Evolutionary conservation across 2,888 invertebrate genomes (phyloP), one percentile per base, ranked within the genome.

Genomic region (Stenodema calcarata): DNA sequence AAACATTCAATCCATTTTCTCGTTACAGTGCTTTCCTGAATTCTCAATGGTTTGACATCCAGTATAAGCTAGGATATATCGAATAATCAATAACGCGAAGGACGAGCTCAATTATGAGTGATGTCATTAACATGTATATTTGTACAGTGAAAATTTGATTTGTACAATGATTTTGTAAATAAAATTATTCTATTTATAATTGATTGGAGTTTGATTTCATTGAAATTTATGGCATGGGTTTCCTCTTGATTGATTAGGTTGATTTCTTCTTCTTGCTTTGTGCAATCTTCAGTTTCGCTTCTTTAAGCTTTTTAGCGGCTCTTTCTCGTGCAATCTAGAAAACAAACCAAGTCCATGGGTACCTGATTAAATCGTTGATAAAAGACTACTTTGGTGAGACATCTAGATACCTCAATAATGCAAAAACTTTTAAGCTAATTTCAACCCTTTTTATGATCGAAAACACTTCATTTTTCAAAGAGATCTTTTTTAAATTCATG

Each of bases 221-320:
- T 16, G 18, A 23, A 62, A 62, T 62, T 27, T 12, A 18, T 27
- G 62, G n/a, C 50, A 1, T 50, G 0, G 50, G 1, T 18, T 28
- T 30, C 6, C 7, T 2, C 27, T 18, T 76, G n/a, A 0, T 28
- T 75, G 4, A 27, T 85, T 76, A 27, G 23, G 50, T 50, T 16
- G 76, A 23, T 50, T 87, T 86, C 18, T 79, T 79, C 41, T n/a
- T 41, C 30, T 78, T 86, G 62, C 12, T 23, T 62, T 62, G 62
- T 18, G 62, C 62, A 11, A 70, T 42, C n/a, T 28, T 86, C 27
- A 70, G 79, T 81, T 86, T 88, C 7, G 87, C 27, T 81, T 88
- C 88, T 44, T 88, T 88, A 27, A 88, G 18, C 27, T 88, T 88
- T 85, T 86, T 88, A 12, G 87, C 87, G 16, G 88, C 88, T 69